Conservation (phyloP, 2,888 invertebrate species). For the Rhagophthalmus giganteus region DNA sequence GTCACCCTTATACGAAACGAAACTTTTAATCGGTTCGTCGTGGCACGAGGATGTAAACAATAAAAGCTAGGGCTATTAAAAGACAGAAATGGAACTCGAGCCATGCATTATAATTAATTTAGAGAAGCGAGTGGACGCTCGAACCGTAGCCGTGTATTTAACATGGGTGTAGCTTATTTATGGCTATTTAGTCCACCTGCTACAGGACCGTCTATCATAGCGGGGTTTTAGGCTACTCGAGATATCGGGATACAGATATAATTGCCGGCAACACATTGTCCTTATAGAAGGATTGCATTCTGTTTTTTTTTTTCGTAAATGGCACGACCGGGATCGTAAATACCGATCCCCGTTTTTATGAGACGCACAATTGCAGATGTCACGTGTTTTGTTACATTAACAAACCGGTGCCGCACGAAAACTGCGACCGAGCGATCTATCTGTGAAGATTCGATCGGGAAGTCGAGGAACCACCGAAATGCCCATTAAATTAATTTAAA, state of each 20-base stretch:
- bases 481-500: too few species aligned
- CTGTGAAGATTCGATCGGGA: too few species aligned
- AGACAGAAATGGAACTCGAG: slow-evolving; percentile 24
- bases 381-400: slow-evolving; percentile 42
- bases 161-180: slow-evolving; percentile 41
- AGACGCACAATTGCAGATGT: slow-evolving; percentile 39
- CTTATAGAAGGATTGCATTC: slow-evolving; percentile 46
- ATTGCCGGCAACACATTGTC: slow-evolving; percentile 52
- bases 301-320: slow-evolving; percentile 43
- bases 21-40: slow-evolving; percentile 5
- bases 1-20: not conserved
- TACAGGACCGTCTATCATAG: slow-evolving; percentile 49
- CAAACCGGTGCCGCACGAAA: too few species aligned
- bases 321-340: slow-evolving; percentile 49
- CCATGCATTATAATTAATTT: slow-evolving; percentile 42
- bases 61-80: slow-evolving; percentile 18
- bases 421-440: not conserved
- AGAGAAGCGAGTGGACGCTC: slow-evolving; percentile 37
- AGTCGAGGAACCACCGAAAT: too few species aligned
- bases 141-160: slow-evolving; percentile 35
- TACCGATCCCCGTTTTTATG: slow-evolving; percentile 39
- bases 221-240: slow-evolving; percentile 39
- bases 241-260: slow-evolving; percentile 49
- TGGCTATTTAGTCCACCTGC: slow-evolving; percentile 51
- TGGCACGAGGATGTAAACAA: slow-evolving; percentile 10